phyloP scores from a whole-genome alignment of 2,888 invertebrate genomes.

The Dasysyrphus tricinctus region DNA sequence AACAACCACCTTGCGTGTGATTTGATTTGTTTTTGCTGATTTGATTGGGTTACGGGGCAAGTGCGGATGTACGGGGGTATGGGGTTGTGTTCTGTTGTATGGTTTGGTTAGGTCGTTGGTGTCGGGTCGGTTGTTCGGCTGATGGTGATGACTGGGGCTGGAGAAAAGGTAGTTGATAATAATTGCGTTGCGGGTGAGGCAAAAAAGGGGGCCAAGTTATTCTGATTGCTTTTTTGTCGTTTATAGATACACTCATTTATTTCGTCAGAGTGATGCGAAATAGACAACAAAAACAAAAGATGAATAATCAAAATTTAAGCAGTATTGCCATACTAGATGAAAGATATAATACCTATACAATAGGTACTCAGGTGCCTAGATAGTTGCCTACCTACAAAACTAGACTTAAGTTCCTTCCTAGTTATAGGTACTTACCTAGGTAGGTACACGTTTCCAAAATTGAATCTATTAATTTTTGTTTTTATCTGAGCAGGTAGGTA shows the following conservation, averaged over 20 bases:
- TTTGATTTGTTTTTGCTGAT: conserved; percentile 63
- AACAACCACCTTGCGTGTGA: conserved; percentile 73
- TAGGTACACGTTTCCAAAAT: no score
- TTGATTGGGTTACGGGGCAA: conserved; percentile 3
- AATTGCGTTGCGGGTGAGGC: conserved; percentile 12
- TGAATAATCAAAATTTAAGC: conserved; percentile 57
- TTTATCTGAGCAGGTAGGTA: no score
- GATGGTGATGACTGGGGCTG: background rate
- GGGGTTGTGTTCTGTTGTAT: background rate
- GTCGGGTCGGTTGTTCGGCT: conserved; percentile 10
- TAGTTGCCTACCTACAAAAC: no score
- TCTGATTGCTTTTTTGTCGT: conserved; percentile 54
- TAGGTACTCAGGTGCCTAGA: no score
- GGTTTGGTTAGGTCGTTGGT: conserved; percentile 25
- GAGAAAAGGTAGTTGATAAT: conserved; percentile 4
- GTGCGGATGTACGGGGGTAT: conserved; percentile 12
- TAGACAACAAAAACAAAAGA: conserved; percentile 67
- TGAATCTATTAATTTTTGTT: no score
- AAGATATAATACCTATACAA: background rate
- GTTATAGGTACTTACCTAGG: no score
- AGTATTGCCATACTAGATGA: conserved; percentile 47
- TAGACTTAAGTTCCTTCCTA: no score
- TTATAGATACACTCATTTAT: conserved; percentile 56
- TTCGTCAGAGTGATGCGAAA: conserved; percentile 66
- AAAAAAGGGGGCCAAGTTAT: conserved; percentile 3